phyloP scores from a whole-genome alignment of 1,140 invertebrate genomes.

The Leptopilina clavipes region DNA sequence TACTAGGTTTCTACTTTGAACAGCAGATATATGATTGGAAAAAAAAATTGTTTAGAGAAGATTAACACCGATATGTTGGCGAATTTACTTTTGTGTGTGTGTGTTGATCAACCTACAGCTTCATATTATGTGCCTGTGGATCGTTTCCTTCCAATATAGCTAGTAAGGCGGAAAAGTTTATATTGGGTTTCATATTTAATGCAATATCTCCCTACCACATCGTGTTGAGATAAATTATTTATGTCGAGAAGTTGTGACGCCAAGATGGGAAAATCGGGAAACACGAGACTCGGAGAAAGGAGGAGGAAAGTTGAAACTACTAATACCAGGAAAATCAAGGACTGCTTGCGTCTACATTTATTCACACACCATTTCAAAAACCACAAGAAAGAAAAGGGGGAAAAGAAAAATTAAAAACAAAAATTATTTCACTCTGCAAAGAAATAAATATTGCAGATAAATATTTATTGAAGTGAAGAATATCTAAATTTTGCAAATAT shows the following conservation, averaged over 20 bases:
- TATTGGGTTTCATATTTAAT: conserved; percentile 71
- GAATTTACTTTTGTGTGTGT: not conserved
- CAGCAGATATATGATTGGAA: no score
- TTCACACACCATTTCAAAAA: no score
- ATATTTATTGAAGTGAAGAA: no score
- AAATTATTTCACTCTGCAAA: no score
- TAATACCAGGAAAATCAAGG: not conserved
- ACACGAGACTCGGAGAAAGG: conserved; percentile 25
- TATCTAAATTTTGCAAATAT: no score
- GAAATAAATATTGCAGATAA: no score
- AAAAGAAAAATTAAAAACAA: no score
- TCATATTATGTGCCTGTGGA: not conserved
- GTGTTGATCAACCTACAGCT: not conserved
- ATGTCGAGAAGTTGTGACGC: conserved; percentile 55
- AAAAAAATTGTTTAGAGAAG: no score
- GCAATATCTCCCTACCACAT: conserved; percentile 54
- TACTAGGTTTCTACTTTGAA: no score
- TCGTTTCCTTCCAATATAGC: conserved; percentile 21
- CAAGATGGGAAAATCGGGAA: conserved; percentile 32
- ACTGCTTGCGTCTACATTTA: not conserved
- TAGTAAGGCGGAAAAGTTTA: conserved; percentile 58
- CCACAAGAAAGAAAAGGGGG: no score
- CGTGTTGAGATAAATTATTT: conserved; percentile 64
- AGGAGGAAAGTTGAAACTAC: conserved; percentile 26
- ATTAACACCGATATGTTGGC: not conserved